Percentiles rank a stretch among this genome's conserved stretches.
phyloP scores from a whole-genome alignment of 2,113 vertebrate species.

The Cervus canadensis region DNA sequence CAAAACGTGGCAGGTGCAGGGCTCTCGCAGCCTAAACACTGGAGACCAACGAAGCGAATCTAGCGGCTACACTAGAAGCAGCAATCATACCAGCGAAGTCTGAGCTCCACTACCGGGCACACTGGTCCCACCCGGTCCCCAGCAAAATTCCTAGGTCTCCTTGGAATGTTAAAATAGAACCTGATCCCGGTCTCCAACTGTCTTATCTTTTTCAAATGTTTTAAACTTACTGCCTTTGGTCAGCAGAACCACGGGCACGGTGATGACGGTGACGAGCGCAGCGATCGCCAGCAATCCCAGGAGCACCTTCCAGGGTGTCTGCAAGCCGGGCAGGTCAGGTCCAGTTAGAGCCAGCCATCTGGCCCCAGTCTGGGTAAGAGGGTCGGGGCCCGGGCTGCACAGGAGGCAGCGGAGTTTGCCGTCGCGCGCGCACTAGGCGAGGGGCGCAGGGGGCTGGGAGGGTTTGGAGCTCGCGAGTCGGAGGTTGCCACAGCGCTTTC shows the following conservation, averaged over 20 bases:
- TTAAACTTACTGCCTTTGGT: constrained; percentile 73
- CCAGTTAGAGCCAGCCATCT: constrained; percentile 29
- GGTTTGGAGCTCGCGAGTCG: neutral
- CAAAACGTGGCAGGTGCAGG: neutral
- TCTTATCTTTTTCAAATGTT: neutral
- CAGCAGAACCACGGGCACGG: constrained; percentile 78
- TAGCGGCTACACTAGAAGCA: too few species aligned
- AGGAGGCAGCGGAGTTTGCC: neutral
- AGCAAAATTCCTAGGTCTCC: neutral
- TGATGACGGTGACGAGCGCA: constrained; percentile 68
- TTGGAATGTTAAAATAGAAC: neutral
- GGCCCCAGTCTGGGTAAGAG: neutral
- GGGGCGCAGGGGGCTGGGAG: neutral
- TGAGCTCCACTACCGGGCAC: neutral
- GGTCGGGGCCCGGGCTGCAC: neutral
- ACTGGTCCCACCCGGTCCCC: neutral
- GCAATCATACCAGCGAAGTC: neutral
- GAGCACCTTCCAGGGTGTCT: constrained; percentile 80
- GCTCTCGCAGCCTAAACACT: neutral
- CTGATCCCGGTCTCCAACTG: neutral
- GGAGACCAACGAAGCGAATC: neutral
- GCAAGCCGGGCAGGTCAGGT: constrained; percentile 18
- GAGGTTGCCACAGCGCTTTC: neutral
- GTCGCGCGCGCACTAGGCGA: neutral
- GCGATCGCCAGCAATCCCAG: constrained; percentile 74